Evolutionary conservation across 2,888 invertebrate genomes (phyloP), one percentile per base, ranked within the genome.

Genomic region (Rhodophaea formosa): DNA sequence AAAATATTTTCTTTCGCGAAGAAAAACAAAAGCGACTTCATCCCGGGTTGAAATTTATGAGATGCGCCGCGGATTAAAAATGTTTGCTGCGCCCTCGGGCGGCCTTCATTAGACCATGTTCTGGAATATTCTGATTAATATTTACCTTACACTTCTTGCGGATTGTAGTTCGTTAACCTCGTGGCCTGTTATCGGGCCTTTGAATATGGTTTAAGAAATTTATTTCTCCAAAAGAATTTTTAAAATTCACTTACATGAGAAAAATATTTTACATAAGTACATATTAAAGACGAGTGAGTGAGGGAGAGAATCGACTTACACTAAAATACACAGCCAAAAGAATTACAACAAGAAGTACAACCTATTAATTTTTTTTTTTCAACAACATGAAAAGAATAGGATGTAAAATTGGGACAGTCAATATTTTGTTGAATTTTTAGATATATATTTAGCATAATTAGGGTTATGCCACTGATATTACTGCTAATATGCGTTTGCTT

Each of bases 21-120:
- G 83, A 82, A 85, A 86, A 88, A 87, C 85, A 87, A 88, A 86
- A 77, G 84, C 75, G 80, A 82, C 80, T 86, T 83, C 80, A 83
- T 82, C 82, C 80, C 71, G 74, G 80, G 79, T 77, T 80, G 82
- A 84, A 86, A 88, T 88, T 88, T 88, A 88, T 88, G 87, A 87
- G 88, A 88, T 88, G 84, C 88, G 88, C 83, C 74, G 77, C 72
- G 88, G 88, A 89, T 89, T 88, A 87, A 88, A 88, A 88, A 88
- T 88, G 86, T 87, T 88, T 86, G 83, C 84, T 76, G 71, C 83
- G 78, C 88, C 86, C 89, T 87, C 83, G 62, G 84, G 85, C 79
- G 68, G 77, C 77, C 84, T 86, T 88, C 86, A 88, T 88, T 88
- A 88, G 81, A 79, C 69, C 78, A 74, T 79, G 79, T 82, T 79